Evolutionary conservation across 2,888 invertebrate genomes (phyloP).

Genomic region (Serripes groenlandicus): DNA sequence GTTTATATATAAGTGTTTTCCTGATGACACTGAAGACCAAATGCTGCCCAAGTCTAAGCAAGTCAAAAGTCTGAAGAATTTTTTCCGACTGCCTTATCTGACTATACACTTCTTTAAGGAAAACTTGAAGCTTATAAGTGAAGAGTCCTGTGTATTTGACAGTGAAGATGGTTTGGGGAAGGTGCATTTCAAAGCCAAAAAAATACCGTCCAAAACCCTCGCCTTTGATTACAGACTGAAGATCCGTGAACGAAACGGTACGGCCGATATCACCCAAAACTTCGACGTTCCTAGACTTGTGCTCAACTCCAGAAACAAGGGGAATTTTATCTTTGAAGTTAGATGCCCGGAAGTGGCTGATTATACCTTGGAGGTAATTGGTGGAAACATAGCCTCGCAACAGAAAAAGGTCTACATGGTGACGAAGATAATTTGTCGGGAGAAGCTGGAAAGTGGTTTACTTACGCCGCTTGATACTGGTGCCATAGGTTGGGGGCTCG

Average conservation of each 20-base stretch:
- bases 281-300: slow-evolving; percentile 32
- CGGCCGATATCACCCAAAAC: not conserved
- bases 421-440: slow-evolving; percentile 43
- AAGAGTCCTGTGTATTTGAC: slow-evolving; percentile 45
- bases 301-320: slow-evolving; percentile 44
- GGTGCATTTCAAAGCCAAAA: slow-evolving; percentile 43
- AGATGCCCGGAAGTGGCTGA: slow-evolving; percentile 40
- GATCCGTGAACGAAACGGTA: not conserved
- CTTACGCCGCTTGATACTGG: slow-evolving; percentile 32
- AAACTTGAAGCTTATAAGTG: slow-evolving; percentile 44
- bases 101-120: slow-evolving; percentile 38
- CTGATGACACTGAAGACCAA: slow-evolving; percentile 42
- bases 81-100: slow-evolving; percentile 43
- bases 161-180: slow-evolving; percentile 30
- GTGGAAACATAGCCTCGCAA: slow-evolving; percentile 12
- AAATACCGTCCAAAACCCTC: slow-evolving; percentile 25
- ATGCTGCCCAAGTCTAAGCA: slow-evolving; percentile 41
- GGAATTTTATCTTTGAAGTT: slow-evolving; percentile 49
- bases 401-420: slow-evolving; percentile 25
- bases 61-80: slow-evolving; percentile 34
- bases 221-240: slow-evolving; percentile 9
- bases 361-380: slow-evolving; percentile 36
- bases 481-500: slow-evolving; percentile 39
- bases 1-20: slow-evolving; percentile 50
- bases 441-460: slow-evolving; percentile 12